These are phyloP conservation scores for Triplophysa siluroides DNA, from an alignment of 2,113 vertebrate species.

Conservation along the genomic window DNA sequence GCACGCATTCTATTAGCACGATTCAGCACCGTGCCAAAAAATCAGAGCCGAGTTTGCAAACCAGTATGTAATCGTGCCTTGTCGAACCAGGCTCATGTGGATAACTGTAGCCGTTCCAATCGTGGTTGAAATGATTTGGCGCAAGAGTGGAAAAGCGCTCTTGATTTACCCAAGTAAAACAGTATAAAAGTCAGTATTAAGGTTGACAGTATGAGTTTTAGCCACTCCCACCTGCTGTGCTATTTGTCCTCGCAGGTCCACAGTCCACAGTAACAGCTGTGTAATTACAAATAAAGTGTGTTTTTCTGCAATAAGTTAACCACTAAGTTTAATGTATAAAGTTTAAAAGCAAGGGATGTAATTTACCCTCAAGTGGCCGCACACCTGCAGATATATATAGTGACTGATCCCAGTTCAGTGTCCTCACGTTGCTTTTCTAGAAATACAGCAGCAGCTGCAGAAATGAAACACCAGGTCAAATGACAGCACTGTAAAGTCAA, in stretches of 20 bases:
- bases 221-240: conserved; percentile 9
- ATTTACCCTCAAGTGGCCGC: not conserved
- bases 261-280: not conserved
- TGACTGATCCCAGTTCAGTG: not conserved
- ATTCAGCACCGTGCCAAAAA: not conserved
- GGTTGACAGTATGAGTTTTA: not conserved
- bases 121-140: too few species aligned
- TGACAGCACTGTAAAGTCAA: not conserved
- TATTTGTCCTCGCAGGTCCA: not conserved
- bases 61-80: too few species aligned
- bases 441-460: not conserved
- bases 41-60: too few species aligned
- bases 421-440: not conserved
- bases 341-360: not conserved
- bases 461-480: not conserved
- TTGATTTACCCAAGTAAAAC: too few species aligned
- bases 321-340: not conserved
- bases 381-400: not conserved
- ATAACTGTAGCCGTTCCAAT: too few species aligned
- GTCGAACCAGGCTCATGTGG: too few species aligned
- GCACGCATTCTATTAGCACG: too few species aligned
- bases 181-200: too few species aligned
- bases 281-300: not conserved
- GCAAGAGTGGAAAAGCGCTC: too few species aligned
- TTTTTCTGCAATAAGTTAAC: not conserved